Evolutionary conservation across 2,888 invertebrate species (phyloP).

Genomic region (Andrena praecox): DNA sequence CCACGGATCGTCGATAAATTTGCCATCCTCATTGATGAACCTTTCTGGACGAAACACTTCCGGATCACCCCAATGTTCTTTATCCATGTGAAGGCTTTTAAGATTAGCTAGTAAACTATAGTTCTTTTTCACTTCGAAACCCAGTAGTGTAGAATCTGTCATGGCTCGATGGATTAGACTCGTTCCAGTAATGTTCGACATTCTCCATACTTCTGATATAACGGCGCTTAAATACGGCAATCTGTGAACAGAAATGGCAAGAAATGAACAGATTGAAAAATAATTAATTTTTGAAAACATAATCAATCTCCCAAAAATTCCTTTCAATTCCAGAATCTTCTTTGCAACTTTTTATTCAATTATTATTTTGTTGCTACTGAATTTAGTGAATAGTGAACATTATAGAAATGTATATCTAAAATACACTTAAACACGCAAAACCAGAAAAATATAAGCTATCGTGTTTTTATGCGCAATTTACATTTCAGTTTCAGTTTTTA

Average conservation of each 20-base stretch:
- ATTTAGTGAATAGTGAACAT: no score
- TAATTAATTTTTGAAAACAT: no score
- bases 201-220: constrained; percentile 91
- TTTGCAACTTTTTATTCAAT: no score
- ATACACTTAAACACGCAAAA: no score
- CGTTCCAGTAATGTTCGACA: constrained; percentile 92
- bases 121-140: constrained; percentile 92
- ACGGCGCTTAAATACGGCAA: constrained; percentile 93
- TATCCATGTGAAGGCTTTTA: constrained; percentile 90
- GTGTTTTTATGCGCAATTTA: no score
- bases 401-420: no score
- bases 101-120: constrained; percentile 92
- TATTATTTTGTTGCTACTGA: no score
- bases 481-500: no score
- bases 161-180: constrained; percentile 93
- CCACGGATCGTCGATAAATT: constrained; percentile 88
- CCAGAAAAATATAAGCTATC: no score
- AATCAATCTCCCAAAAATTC: no score
- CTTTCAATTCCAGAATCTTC: no score
- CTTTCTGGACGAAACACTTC: constrained; percentile 91
- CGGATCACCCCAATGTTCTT: constrained; percentile 89
- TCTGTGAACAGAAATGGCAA: constrained; percentile 82
- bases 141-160: constrained; percentile 90
- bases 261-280: neutral
- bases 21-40: constrained; percentile 89